Base-by-base conservation (phyloP, 2,888 invertebrate genomes). In the Netelia virgata region DNA sequence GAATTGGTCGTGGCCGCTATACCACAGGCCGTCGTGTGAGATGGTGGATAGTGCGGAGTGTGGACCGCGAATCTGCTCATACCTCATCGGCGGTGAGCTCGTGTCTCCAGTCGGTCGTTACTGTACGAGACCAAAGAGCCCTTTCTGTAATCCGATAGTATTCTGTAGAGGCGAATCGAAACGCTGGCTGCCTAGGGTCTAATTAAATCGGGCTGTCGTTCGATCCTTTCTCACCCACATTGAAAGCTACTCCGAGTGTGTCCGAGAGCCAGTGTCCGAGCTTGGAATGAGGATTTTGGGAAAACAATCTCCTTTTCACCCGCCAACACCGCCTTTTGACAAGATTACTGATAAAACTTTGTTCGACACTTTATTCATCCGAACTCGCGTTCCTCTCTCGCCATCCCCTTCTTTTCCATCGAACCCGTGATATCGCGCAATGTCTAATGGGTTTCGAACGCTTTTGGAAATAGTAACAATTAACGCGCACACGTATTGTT, bases 111-210 rank as follows among this genome's bases (percentile, higher is more conserved):
- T 61, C 69, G 74, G 69, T 75, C 61, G 81, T 81, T 61, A 76
- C 64, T 76, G 18, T 59, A 70, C 18, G 57, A 70, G 47, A 57
- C 18, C 53, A 64, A 76, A 82, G 82, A 76, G 70, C 79, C 85
- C 85, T 83, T 77, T 80, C 80, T 66, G 86, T 83, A 87, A 87
- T 87, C 83, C 86, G 84, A 87, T 87, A 84, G 85, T 73, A 86
- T 87, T 83, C 87, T 78, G 64, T 53, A 66, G 87, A 83, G 83
- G 78, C 63, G 84, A 86, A 85, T 85, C 86, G 85, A 82, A 85
- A 84, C 83, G 83, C 82, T 72, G 43, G 61, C 43, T 69, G 75
- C 63, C 75, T 47, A 70, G 69, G 75, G 75, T 82, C 82, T 82
- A 82, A 82, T 82, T 82, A 82, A 82, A 82, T 59, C 76, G 70